phyloP scores from a whole-genome alignment of 2,888 invertebrate genomes.

The Microctonus brassicae region DNA sequence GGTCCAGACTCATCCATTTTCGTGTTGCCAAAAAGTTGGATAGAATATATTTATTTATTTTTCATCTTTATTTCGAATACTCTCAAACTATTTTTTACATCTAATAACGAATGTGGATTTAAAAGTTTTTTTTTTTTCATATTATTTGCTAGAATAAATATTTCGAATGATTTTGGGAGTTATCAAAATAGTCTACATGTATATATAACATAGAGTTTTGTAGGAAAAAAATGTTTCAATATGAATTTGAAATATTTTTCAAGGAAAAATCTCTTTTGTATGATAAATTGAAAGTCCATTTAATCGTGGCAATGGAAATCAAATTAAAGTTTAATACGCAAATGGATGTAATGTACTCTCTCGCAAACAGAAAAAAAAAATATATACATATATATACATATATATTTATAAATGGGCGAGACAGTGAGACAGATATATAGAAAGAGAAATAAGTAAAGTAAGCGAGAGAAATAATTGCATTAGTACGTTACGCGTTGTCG shows the following conservation, averaged over 20 bases:
- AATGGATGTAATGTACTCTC: constrained; percentile 54
- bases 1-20: constrained; percentile 54
- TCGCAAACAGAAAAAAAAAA: not conserved
- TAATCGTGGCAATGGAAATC: constrained; percentile 53
- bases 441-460: not conserved
- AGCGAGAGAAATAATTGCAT: constrained; percentile 56
- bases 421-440: constrained; percentile 4
- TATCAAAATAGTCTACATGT: no score
- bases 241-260: no score
- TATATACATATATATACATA: not conserved
- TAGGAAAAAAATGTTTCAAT: no score
- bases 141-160: no score
- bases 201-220: no score
- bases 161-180: no score
- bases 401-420: not conserved
- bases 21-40: constrained; percentile 54
- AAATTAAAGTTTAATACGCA: constrained; percentile 58
- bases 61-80: no score
- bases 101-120: no score
- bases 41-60: no score
- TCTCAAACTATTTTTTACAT: no score
- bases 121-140: no score
- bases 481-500: constrained; percentile 41
- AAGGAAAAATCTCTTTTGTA: no score
- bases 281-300: constrained; percentile 60